Percentiles rank a stretch among this genome's conserved stretches.
phyloP scores from a whole-genome alignment of 2,113 vertebrate species.

The Taxidea taxus region DNA sequence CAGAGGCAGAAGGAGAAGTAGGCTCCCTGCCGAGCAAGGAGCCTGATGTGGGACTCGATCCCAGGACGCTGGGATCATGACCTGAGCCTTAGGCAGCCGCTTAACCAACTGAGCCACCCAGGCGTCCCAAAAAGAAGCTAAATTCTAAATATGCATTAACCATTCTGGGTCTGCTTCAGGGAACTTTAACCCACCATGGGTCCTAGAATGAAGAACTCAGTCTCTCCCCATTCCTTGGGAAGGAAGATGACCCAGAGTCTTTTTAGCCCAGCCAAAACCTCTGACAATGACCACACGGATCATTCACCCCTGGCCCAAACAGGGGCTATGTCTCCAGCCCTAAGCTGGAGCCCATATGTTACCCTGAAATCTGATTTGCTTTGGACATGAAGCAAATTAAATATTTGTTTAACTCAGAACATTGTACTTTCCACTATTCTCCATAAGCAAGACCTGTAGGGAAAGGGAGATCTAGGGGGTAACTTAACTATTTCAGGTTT shows the following conservation, averaged over 20 bases:
- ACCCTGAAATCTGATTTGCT: conserved; percentile 64
- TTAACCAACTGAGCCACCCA: no score
- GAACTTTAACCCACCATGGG: not conserved
- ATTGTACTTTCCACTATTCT: conserved; percentile 41
- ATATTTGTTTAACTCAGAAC: conserved; percentile 72
- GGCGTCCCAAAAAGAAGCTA: not conserved
- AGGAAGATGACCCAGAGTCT: not conserved
- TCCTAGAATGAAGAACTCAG: not conserved
- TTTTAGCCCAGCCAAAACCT: not conserved
- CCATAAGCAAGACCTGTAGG: not conserved
- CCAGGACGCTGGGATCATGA: no score
- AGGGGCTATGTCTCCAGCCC: not conserved
- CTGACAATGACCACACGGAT: not conserved
- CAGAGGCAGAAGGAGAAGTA: no score
- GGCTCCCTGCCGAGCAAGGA: no score
- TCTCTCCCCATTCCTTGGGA: not conserved
- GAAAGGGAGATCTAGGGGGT: not conserved
- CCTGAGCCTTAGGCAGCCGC: no score
- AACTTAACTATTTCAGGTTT: not conserved
- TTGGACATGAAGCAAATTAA: conserved; percentile 70
- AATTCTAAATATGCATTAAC: not conserved
- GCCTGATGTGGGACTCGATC: no score
- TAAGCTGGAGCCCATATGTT: conserved; percentile 54
- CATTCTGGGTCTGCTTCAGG: not conserved
- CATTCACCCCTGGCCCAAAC: not conserved